Conservation (phyloP, 2,888 invertebrate genomes). For the Drosophila prostipennis region DNA sequence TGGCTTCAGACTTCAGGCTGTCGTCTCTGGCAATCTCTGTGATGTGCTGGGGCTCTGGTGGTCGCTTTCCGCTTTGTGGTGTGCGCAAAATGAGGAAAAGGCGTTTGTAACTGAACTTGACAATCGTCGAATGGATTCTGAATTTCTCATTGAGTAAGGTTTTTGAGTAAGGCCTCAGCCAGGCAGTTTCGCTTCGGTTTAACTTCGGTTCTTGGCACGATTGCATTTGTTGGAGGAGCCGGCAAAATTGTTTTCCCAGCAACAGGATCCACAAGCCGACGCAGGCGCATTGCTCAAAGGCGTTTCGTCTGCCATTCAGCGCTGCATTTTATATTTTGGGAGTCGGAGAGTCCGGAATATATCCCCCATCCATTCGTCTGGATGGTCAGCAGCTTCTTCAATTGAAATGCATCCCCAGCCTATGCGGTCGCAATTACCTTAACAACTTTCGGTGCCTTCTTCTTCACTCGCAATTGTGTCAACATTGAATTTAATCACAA, state of each 20-base stretch:
- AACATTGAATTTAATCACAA: slow-evolving; percentile 72
- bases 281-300: slow-evolving; percentile 62
- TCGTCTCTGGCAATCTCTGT: slow-evolving; percentile 37
- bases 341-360: not conserved
- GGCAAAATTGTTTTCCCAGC: slow-evolving; percentile 47
- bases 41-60: slow-evolving; percentile 37
- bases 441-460: slow-evolving; percentile 56
- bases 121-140: slow-evolving; percentile 82
- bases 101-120: slow-evolving; percentile 78
- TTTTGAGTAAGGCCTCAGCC: slow-evolving; percentile 51
- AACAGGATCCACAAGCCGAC: slow-evolving; percentile 69
- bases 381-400: slow-evolving; percentile 39
- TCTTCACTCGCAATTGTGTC: slow-evolving; percentile 60
- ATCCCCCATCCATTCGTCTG: not conserved
- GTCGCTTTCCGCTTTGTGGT: slow-evolving; percentile 58
- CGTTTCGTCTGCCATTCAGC: slow-evolving; percentile 55
- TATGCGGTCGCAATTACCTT: slow-evolving; percentile 69
- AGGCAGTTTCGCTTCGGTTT: slow-evolving; percentile 28
- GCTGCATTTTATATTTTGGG: slow-evolving; percentile 39
- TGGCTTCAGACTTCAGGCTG: slow-evolving; percentile 41
- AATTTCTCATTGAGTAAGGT: slow-evolving; percentile 82
- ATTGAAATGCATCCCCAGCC: slow-evolving; percentile 73
- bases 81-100: slow-evolving; percentile 68
- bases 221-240: slow-evolving; percentile 33
- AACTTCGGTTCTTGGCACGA: slow-evolving; percentile 47